Evolutionary conservation across 2,797 vertebrate species (phyloP).

Genomic region (Cynopterus sphinx): DNA sequence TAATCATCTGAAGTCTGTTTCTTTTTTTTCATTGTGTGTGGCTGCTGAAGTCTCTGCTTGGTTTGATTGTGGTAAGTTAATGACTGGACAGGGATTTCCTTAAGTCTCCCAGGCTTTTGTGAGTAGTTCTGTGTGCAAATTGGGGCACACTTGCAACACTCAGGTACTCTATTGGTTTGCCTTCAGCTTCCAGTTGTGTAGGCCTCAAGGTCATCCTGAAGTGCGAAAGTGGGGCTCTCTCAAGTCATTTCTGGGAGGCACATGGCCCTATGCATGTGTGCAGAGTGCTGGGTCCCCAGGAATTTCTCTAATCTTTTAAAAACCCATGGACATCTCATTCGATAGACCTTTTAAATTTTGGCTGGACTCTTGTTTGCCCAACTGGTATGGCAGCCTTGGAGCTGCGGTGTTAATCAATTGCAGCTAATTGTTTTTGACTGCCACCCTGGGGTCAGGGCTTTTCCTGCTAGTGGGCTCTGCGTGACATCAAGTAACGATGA

Average conservation of each 20-base stretch:
- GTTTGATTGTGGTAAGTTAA: neutral
- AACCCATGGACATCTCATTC: neutral
- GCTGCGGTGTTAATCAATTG: neutral
- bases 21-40: neutral
- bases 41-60: neutral
- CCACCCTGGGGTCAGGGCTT: neutral
- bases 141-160: neutral
- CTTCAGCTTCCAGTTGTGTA: neutral
- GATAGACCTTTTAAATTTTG: neutral
- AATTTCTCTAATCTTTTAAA: neutral
- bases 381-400: neutral
- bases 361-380: neutral
- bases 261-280: neutral
- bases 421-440: slow-evolving; percentile 37
- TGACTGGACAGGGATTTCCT: neutral
- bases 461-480: neutral
- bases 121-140: neutral
- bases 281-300: neutral
- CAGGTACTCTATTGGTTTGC: neutral
- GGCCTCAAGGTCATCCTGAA: neutral
- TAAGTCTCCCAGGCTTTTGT: neutral
- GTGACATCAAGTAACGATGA: neutral
- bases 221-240: neutral
- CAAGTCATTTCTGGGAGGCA: neutral
- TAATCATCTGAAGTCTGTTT: neutral